phyloP scores from a whole-genome alignment of 2,113 vertebrate species.

The Xiphias gladius region DNA sequence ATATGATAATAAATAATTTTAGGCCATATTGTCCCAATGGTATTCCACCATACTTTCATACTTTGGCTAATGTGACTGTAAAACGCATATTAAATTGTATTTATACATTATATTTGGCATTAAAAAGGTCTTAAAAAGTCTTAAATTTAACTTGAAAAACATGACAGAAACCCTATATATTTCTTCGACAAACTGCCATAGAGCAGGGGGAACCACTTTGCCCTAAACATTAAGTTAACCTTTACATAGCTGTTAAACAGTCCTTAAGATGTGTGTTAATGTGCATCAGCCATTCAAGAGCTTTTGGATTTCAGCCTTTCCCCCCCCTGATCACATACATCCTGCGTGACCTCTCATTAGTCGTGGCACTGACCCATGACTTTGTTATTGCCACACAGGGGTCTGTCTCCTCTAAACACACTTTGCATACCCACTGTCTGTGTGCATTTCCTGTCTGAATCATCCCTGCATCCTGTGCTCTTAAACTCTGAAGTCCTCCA shows the following conservation, averaged over 20 bases:
- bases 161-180: no score
- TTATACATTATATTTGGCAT: no score
- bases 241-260: background rate
- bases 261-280: conserved; percentile 1
- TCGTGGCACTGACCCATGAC: conserved; percentile 73
- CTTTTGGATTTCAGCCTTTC: conserved; percentile 20
- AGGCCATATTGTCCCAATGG: no score
- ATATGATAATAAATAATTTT: no score
- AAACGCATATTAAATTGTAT: no score
- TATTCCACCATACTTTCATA: no score
- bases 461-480: conserved; percentile 66
- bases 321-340: conserved; percentile 45
- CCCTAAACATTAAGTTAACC: background rate
- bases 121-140: background rate
- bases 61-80: no score
- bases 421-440: conserved; percentile 70
- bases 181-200: background rate
- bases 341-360: conserved; percentile 63
- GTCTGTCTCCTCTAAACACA: conserved; percentile 77
- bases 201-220: background rate
- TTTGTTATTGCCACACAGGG: conserved; percentile 78
- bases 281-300: conserved; percentile 12
- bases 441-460: conserved; percentile 75
- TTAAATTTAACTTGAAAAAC: background rate
- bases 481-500: conserved; percentile 54